Evolutionary conservation across 2,888 invertebrate genomes (phyloP), one percentile per base, ranked within the genome.

Genomic region (Xylocampa areola): DNA sequence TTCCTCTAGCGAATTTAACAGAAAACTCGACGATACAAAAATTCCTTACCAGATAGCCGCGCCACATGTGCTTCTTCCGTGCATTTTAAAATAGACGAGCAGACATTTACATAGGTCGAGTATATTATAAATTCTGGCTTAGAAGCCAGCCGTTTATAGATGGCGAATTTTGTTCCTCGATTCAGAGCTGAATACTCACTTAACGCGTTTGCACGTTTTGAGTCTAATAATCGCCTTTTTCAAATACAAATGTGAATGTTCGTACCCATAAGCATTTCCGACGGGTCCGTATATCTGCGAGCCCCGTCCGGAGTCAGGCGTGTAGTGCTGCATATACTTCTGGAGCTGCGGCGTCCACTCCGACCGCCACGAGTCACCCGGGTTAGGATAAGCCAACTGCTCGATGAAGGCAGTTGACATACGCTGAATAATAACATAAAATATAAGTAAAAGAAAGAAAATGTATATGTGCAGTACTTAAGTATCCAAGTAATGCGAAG

Each of bases 341-440:
- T 94, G 94, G 45, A 93, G 80, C 73, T 94, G 94, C 7, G 94
- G 94, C 35, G 94, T 94, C 94, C 94, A 94, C 73, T 94, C 94
- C 27, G 94, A 94, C 23, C 94, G 88, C 94, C 94, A 94, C 6
- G 94, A 94, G 73, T 94, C 94, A 30, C 94, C 94, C 8, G 94
- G 90, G 72, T 94, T 93, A 5, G 90, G 90, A 65, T 93, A 94
- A 53, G 93, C 93, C 73, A 94, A 76, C 72, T 94, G 94, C 77
- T 94, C 94, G 54, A 94, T 94, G 72, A 94, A 94, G 10, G 94
- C 94, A 68, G 92, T 92, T 45, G 94, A 94, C 92, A 94, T 92
- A 59, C 94, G 91, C 94, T 94, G 80, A 2, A 74, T 76, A 71
- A 32, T 32, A 51, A 40, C 10, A 27, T 19, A 17, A 27, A n/a